These are phyloP conservation scores for Drosophila falleni DNA, from an alignment of 2,888 invertebrate species.

Conservation along the genomic window DNA sequence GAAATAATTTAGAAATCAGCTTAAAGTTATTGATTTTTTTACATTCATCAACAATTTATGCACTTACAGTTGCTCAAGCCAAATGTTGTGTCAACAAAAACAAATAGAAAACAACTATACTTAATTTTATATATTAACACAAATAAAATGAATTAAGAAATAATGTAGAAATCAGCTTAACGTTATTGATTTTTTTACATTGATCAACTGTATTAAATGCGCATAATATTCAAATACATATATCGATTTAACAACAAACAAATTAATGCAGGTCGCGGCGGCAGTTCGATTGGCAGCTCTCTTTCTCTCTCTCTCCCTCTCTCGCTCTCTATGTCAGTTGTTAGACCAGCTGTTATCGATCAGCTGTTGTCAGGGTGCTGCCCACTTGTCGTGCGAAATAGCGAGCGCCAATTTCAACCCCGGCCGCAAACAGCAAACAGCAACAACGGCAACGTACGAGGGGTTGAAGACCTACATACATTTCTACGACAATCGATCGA, in stretches of 20 bases:
- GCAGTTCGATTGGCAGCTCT: constrained; percentile 27
- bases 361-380: constrained; percentile 56
- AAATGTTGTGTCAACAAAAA: too few relatives aligned
- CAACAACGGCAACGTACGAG: constrained; percentile 17
- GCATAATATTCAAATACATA: constrained; percentile 12
- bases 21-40: too few relatives aligned
- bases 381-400: constrained; percentile 44
- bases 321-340: not conserved
- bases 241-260: constrained; percentile 56
- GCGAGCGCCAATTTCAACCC: constrained; percentile 65
- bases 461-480: constrained; percentile 76
- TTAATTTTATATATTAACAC: too few relatives aligned
- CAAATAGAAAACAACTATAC: too few relatives aligned
- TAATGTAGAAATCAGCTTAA: too few relatives aligned
- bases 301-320: not conserved
- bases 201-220: not conserved
- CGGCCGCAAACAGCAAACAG: constrained; percentile 10
- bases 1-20: too few relatives aligned
- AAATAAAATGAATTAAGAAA: too few relatives aligned
- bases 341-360: constrained; percentile 25
- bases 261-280: constrained; percentile 74
- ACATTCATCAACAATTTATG: too few relatives aligned
- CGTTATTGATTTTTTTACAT: not conserved
- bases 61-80: too few relatives aligned
- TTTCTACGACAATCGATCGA: constrained; percentile 65